Percentiles rank a stretch among this genome's conserved stretches.
These are phyloP conservation scores for Cylloceria caligata DNA, from an alignment of 2,888 invertebrate species.

Conservation along the genomic window DNA sequence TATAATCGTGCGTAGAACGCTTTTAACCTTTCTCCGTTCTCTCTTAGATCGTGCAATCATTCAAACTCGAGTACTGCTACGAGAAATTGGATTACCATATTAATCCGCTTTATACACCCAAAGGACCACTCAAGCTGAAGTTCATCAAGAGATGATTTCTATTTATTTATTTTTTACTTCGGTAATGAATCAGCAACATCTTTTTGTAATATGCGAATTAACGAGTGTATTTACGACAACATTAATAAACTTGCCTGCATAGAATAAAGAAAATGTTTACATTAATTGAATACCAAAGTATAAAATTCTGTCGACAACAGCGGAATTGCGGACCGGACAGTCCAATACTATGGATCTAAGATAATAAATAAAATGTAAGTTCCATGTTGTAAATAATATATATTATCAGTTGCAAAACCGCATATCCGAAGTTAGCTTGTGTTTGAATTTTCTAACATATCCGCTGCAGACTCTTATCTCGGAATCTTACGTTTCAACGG, in stretches of 20 bases:
- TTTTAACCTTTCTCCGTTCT: slow-evolving; percentile 51
- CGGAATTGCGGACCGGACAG: no score
- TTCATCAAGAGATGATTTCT: slow-evolving; percentile 85
- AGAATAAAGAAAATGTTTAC: background rate
- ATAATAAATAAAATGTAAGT: no score
- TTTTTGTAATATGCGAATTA: background rate
- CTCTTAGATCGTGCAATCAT: slow-evolving; percentile 88
- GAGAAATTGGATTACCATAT: slow-evolving; percentile 88
- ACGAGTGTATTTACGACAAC: background rate
- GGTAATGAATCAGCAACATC: background rate
- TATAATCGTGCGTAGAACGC: background rate
- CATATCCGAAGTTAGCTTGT: no score
- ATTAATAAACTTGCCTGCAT: background rate
- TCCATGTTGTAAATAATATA: no score
- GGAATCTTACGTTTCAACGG: no score
- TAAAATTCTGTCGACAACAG: no score
- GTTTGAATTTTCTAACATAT: no score
- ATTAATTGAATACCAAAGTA: no score
- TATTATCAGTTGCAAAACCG: no score
- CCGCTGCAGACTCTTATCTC: no score
- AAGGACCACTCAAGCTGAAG: slow-evolving; percentile 88
- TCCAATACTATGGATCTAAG: no score
- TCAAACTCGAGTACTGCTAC: slow-evolving; percentile 88
- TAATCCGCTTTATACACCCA: slow-evolving; percentile 90
- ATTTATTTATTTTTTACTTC: background rate